Conservation (phyloP, 2,797 vertebrate species). For the Acropternis orthonyx region DNA sequence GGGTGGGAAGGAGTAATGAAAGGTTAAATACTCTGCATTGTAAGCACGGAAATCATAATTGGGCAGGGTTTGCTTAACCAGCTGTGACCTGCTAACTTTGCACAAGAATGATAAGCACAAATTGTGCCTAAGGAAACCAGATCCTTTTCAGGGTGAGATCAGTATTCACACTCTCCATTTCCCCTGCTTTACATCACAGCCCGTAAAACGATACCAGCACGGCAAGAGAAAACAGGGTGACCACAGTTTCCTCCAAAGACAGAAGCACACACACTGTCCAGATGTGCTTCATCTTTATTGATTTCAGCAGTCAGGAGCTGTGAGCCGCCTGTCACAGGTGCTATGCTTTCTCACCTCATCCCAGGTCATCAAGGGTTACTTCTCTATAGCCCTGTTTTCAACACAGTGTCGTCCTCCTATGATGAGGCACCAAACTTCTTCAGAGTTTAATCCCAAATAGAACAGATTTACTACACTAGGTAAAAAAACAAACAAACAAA, state of each 20-base stretch:
- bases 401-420: not conserved
- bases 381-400: not conserved
- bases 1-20: not conserved
- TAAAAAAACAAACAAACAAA: not conserved
- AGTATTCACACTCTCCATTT: not conserved
- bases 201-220: not conserved
- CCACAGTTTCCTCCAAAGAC: not conserved
- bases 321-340: not conserved
- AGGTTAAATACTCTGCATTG: not conserved
- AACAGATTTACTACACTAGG: not conserved
- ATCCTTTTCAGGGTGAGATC: not conserved
- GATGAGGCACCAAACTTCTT: not conserved
- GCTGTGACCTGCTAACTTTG: constrained; percentile 10
- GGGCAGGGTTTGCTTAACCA: constrained; percentile 51
- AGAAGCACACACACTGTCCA: not conserved
- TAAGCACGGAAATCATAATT: not conserved
- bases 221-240: not conserved
- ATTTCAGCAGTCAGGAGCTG: fast-evolving
- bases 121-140: constrained; percentile 6
- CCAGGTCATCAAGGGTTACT: not conserved
- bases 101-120: constrained; percentile 34
- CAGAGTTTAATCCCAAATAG: not conserved
- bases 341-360: not conserved
- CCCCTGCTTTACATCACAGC: constrained; percentile 12
- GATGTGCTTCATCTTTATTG: not conserved